phyloP scores from a whole-genome alignment of 2,797 vertebrate species.

The Babyrousa celebensis region DNA sequence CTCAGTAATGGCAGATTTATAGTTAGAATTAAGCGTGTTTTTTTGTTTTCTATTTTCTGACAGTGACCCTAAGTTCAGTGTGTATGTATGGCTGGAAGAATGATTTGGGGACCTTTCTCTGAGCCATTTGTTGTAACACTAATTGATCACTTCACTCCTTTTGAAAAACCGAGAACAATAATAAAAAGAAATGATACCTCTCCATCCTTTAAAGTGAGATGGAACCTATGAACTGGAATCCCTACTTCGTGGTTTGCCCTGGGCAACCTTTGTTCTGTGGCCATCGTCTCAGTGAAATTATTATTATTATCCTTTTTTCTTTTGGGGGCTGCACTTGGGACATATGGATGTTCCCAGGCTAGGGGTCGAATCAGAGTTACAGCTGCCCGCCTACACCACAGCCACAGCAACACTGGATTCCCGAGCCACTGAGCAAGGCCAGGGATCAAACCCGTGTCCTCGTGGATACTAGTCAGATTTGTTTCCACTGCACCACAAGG shows the following conservation, averaged over 20 bases:
- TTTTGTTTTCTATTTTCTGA: neutral
- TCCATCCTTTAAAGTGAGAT: neutral
- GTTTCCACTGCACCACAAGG: too few relatives aligned
- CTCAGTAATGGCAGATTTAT: neutral
- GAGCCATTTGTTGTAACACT: neutral
- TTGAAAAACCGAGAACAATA: neutral
- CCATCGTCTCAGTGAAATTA: neutral
- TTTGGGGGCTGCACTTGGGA: too few relatives aligned
- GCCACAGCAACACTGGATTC: too few relatives aligned
- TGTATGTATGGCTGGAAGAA: neutral
- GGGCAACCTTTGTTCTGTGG: neutral
- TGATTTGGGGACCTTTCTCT: neutral
- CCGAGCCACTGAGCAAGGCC: too few relatives aligned
- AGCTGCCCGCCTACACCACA: too few relatives aligned
- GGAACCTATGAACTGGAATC: neutral
- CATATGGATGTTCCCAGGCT: too few relatives aligned
- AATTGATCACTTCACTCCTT: neutral
- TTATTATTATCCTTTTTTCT: neutral
- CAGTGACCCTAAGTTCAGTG: neutral
- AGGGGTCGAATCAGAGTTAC: too few relatives aligned
- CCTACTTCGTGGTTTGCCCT: neutral
- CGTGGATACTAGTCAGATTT: too few relatives aligned
- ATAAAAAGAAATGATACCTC: neutral
- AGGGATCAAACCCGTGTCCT: too few relatives aligned
- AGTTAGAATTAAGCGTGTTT: slow-evolving; percentile 38